Evolutionary conservation across 2,888 invertebrate genomes (phyloP).

Genomic region (Exephanes ischioxanthus): DNA sequence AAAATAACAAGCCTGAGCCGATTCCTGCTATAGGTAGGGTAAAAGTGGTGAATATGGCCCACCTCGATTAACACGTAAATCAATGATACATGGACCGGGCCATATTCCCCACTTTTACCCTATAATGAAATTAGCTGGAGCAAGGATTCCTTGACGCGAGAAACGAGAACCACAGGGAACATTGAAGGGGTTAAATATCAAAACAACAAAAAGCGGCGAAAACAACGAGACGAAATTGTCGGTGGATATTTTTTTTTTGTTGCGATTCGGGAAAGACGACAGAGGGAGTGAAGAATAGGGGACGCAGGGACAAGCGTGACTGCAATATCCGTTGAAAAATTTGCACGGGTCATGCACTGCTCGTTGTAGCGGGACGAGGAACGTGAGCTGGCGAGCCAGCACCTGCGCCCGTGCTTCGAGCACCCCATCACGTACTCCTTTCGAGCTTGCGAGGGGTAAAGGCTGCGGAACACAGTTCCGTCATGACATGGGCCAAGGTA

Average conservation of each 20-base stretch:
- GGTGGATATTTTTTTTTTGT: background rate
- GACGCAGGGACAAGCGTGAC: slow-evolving; percentile 2
- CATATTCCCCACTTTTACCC: no score
- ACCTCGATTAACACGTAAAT: no score
- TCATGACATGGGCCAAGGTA: background rate
- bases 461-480: slow-evolving; percentile 1
- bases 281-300: background rate
- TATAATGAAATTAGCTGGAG: background rate
- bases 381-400: background rate
- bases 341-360: slow-evolving; percentile 8
- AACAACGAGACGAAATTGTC: background rate
- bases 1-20: background rate
- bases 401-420: background rate
- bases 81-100: no score
- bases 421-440: slow-evolving; percentile 13
- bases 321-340: slow-evolving; percentile 6
- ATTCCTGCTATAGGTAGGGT: background rate
- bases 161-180: background rate
- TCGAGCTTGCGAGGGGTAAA: slow-evolving; percentile 5
- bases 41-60: no score
- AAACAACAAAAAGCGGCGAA: background rate
- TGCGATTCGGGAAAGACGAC: background rate
- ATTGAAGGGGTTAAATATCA: background rate
- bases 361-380: background rate
- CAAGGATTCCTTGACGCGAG: background rate